These are phyloP conservation scores for Orientallactaga bullata DNA, from an alignment of 2,113 vertebrate species.

Conservation along the genomic window DNA sequence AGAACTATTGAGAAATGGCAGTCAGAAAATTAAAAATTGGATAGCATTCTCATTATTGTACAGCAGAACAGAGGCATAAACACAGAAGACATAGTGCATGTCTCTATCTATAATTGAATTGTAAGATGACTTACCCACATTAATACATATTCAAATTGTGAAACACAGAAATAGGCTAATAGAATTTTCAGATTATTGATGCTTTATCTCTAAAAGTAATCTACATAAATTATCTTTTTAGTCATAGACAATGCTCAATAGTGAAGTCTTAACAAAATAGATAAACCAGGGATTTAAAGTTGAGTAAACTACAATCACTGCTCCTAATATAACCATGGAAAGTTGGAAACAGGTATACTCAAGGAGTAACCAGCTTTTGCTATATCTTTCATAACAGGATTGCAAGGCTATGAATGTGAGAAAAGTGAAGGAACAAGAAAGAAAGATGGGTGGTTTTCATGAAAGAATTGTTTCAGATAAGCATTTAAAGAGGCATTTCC, in stretches of 20 bases:
- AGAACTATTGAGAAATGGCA: neutral
- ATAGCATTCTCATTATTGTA: neutral
- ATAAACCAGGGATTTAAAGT: neutral
- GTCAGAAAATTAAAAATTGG: slow-evolving; percentile 25
- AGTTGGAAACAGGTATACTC: neutral
- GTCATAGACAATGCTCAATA: neutral
- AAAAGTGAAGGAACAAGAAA: neutral
- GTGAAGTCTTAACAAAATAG: neutral
- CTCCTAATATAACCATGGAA: neutral
- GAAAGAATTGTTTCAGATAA: neutral
- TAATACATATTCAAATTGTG: neutral
- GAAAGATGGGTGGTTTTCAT: neutral
- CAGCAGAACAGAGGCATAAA: neutral
- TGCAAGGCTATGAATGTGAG: neutral
- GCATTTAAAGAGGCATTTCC: too few species aligned
- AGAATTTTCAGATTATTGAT: neutral
- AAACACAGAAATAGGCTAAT: neutral
- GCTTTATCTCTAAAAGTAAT: neutral
- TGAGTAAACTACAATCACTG: neutral
- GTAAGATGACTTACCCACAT: neutral
- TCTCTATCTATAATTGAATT: neutral
- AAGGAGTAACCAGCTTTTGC: neutral
- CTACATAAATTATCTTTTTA: neutral
- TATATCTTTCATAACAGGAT: neutral
- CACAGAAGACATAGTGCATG: neutral